Evolutionary conservation across 1,140 invertebrate species (phyloP), one percentile per base, ranked within the genome.

Genomic region (Pseudomyrmex dendroicus): DNA sequence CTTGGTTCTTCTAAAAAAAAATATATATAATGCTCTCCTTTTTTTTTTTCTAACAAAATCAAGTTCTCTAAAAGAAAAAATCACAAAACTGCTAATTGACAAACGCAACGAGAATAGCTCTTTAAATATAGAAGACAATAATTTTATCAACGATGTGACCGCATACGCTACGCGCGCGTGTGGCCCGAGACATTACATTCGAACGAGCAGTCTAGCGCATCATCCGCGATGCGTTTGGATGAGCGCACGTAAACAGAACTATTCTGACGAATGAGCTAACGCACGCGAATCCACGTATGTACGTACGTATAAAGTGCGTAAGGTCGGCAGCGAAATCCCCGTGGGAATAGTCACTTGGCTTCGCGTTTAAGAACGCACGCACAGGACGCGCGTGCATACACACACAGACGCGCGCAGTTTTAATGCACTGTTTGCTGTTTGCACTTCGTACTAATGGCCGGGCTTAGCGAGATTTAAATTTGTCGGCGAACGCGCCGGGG

Each of bases 401-500:
- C 50, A 62, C 35, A 52, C 50, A 52, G 50, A 52, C 50, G 83
- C 72, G 82, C 70, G 70, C 78, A 90, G 90, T 93, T 93, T 52
- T 93, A 93, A 93, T 93, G 92, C 91, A 92, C 89, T 93, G 91
- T 93, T 94, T 93, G 90, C 89, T 94, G 92, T 94, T 94, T 94
- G 93, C 93, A 92, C 90, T 93, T 92, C 76, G 89, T 91, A 92
- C 93, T 93, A 94, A 94, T 94, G 93, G 93, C 83, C 86, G 73
- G 87, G 93, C 93, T 94, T 93, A 93, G 92, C 87, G 91, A 93
- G 93, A 94, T 94, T 94, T 94, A 94, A 94, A 94, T 93, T 93
- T 92, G 89, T 90, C 91, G 89, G 84, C 89, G 76, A 80, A 13
- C 54, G 66, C 70, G 15, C 86, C 90, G 61, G 86, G 80, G 83